Conservation (phyloP, 2,113 vertebrate genomes). For the Myrmophylax atrothorax region DNA sequence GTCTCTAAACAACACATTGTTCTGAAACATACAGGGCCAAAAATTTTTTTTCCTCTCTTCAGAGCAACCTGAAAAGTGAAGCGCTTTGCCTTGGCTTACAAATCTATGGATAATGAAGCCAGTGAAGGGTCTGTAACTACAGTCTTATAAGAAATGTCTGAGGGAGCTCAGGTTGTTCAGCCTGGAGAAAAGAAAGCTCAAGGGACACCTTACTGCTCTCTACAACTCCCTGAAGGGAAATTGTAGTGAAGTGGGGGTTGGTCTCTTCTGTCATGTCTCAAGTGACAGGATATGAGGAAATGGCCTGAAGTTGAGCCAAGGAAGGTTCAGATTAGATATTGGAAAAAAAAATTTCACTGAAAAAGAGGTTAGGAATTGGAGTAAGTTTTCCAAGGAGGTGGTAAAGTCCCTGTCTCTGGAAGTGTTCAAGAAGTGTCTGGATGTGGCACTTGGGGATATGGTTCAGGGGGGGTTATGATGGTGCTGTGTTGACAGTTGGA, state of each 20-base stretch:
- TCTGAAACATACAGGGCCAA: neutral
- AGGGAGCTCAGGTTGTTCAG: neutral
- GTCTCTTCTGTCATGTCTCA: neutral
- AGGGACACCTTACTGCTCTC: neutral
- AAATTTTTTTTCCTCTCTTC: neutral
- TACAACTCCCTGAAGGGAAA: neutral
- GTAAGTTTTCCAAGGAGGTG: neutral
- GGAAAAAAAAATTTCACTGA: neutral
- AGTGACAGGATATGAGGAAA: neutral
- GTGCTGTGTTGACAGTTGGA: neutral
- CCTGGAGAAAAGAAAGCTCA: neutral
- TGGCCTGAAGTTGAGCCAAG: fast-evolving
- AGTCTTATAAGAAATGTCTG: neutral
- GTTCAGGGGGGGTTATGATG: neutral
- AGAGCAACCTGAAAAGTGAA: neutral
- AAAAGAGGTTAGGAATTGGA: neutral
- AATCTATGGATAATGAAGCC: neutral
- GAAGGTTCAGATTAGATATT: neutral
- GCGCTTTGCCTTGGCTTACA: neutral
- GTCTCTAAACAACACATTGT: neutral
- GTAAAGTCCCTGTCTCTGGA: neutral
- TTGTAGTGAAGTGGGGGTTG: neutral
- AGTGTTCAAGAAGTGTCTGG: neutral
- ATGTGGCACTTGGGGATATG: neutral
- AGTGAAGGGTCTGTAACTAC: neutral